Conservation (phyloP, 2,113 vertebrate genomes). For the Engystomops pustulosus region DNA sequence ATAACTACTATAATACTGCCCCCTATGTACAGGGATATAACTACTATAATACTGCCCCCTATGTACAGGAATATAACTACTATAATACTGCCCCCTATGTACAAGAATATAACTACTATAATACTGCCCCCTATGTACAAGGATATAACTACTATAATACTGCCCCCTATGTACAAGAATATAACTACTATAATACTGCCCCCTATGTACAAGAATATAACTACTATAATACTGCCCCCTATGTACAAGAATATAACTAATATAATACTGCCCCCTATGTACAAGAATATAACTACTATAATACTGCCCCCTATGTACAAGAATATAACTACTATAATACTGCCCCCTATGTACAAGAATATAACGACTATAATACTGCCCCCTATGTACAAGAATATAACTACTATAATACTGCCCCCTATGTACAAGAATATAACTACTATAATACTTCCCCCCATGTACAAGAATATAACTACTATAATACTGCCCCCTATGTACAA, state of each 20-base stretch:
- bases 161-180: neutral
- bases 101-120: neutral
- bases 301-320: neutral
- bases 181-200: neutral
- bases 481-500: too few species aligned
- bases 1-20: neutral
- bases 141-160: neutral
- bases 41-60: neutral
- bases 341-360: neutral
- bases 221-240: neutral
- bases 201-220: conserved; percentile 5
- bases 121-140: neutral
- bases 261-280: conserved; percentile 6
- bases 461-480: too few species aligned
- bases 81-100: neutral
- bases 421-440: neutral
- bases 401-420: neutral
- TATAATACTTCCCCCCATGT: neutral
- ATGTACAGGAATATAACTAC: neutral
- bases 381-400: neutral
- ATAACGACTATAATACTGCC: conserved; percentile 1
- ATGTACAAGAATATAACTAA: neutral
- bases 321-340: conserved; percentile 15
- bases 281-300: conserved; percentile 1
- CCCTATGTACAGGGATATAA: neutral